phyloP scores from a whole-genome alignment of 2,797 vertebrate genomes.

The Enteromius mattozi region DNA sequence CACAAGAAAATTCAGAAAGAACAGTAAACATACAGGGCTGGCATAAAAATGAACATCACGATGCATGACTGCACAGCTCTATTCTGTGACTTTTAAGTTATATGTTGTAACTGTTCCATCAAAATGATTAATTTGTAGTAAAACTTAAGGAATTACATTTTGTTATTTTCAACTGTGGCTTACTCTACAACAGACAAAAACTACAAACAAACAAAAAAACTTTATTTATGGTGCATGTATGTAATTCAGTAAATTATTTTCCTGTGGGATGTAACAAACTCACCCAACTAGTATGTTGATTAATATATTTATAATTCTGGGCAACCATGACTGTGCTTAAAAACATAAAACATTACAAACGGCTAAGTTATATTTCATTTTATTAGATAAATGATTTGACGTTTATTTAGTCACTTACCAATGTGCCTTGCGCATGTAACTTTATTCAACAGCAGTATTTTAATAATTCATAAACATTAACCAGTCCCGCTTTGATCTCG shows the following conservation, averaged over 20 bases:
- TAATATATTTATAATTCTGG: background rate
- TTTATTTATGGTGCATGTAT: background rate
- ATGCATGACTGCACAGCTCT: background rate
- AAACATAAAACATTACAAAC: background rate
- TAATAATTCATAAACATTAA: background rate
- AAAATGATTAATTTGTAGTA: background rate
- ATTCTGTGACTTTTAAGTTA: background rate
- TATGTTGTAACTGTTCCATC: background rate
- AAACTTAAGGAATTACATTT: background rate
- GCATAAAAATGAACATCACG: background rate
- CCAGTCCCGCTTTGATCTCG: no score
- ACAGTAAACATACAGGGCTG: background rate
- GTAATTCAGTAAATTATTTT: background rate
- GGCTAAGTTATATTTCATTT: background rate
- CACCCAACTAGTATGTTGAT: background rate
- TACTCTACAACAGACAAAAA: no score
- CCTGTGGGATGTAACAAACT: background rate
- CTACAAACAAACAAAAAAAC: background rate
- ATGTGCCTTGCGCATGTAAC: background rate
- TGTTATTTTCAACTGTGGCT: background rate
- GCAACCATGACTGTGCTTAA: background rate
- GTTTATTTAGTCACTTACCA: background rate
- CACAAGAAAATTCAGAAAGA: background rate
- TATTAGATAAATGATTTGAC: background rate
- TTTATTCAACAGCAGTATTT: background rate